A percentile compares a stretch with the other conserved stretches of the same genome.
Evolutionary conservation across 2,888 invertebrate genomes (phyloP).

Genomic region (Drosophila basisetae): DNA sequence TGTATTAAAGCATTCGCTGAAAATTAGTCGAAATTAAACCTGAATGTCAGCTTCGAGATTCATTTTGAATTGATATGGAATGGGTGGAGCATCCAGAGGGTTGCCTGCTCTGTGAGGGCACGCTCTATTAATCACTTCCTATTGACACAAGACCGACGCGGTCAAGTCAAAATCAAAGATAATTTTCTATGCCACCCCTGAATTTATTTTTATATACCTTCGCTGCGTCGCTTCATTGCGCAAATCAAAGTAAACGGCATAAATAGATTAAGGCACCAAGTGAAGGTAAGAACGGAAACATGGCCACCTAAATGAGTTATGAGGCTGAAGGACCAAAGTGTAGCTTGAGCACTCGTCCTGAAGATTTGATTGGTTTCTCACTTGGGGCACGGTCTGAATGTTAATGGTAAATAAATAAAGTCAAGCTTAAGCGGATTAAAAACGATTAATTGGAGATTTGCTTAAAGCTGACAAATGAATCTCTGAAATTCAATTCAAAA

Average conservation of each 20-base stretch:
- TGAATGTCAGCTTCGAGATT: slow-evolving; percentile 48
- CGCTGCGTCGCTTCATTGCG: slow-evolving; percentile 20
- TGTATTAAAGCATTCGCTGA: slow-evolving; percentile 73
- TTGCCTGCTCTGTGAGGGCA: slow-evolving; percentile 16
- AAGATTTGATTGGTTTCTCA: slow-evolving; percentile 39
- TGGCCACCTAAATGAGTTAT: slow-evolving; percentile 69
- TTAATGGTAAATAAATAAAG: slow-evolving; percentile 44
- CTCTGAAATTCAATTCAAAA: slow-evolving; percentile 7
- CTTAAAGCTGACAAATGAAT: slow-evolving; percentile 11
- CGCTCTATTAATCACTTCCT: slow-evolving; percentile 74
- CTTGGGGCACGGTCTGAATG: slow-evolving; percentile 17
- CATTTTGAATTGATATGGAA: slow-evolving; percentile 42
- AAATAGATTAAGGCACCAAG: slow-evolving; percentile 59
- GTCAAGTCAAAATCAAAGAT: slow-evolving; percentile 72
- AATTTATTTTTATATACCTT: slow-evolving; percentile 1
- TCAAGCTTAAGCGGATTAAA: slow-evolving; percentile 15
- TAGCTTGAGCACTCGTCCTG: slow-evolving; percentile 27
- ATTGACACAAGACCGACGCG: slow-evolving; percentile 66
- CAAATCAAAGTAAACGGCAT: slow-evolving; percentile 73
- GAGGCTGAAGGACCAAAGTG: slow-evolving; percentile 22
- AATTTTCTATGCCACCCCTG: slow-evolving; percentile 60
- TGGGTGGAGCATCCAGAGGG: slow-evolving; percentile 6
- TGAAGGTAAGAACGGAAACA: slow-evolving; percentile 56
- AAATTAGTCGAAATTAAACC: slow-evolving; percentile 76
- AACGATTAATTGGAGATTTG: slow-evolving; percentile 41